phyloP scores from a whole-genome alignment of 1,140 invertebrate species.

The Drosophila lacteicornis region DNA sequence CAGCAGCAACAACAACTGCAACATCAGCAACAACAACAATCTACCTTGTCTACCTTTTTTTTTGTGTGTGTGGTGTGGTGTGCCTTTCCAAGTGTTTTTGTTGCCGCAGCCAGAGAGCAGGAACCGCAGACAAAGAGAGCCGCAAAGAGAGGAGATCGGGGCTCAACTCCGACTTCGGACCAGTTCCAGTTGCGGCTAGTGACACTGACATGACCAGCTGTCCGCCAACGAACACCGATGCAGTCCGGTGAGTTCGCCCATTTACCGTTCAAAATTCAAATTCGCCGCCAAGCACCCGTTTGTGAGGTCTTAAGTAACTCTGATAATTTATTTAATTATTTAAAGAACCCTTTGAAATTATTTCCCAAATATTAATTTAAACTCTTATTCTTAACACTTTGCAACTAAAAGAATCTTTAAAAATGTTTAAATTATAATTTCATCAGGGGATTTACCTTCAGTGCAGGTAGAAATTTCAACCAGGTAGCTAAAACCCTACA shows the following conservation, averaged over 20 bases:
- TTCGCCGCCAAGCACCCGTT: neutral
- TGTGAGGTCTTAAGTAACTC: too few relatives aligned
- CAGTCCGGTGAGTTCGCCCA: constrained; percentile 57
- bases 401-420: neutral
- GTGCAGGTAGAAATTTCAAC: constrained; percentile 12
- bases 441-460: neutral
- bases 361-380: too few relatives aligned
- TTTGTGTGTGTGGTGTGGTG: constrained; percentile 47
- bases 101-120: constrained; percentile 42
- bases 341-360: neutral
- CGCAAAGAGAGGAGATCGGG: constrained; percentile 24
- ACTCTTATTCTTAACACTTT: neutral
- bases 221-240: constrained; percentile 50
- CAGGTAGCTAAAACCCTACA: constrained; percentile 14
- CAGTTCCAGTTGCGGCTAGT: constrained; percentile 45
- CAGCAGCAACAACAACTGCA: constrained; percentile 35
- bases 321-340: too few relatives aligned
- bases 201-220: constrained; percentile 56
- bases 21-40: constrained; percentile 34
- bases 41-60: constrained; percentile 60
- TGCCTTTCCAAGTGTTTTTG: constrained; percentile 68
- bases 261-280: constrained; percentile 41
- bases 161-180: constrained; percentile 33
- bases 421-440: constrained; percentile 2
- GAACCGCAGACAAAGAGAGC: constrained; percentile 29